Conservation (phyloP, 2,888 invertebrate species). For the Drosophila algonquin region DNA sequence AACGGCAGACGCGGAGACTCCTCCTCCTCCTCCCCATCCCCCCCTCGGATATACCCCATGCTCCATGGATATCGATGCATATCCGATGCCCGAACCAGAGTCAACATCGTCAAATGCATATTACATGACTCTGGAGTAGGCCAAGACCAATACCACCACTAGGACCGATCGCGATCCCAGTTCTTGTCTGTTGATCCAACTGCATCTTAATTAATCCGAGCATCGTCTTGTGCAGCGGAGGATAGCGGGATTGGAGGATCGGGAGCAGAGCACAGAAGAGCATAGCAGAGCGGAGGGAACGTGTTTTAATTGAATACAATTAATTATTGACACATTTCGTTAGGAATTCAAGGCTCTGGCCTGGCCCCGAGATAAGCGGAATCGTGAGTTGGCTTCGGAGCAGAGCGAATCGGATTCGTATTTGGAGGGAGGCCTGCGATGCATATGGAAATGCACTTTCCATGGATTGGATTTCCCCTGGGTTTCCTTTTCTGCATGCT, state of each 20-base stretch:
- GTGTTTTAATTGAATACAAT: slow-evolving; percentile 82
- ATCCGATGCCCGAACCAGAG: slow-evolving; percentile 30
- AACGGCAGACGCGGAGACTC: slow-evolving; percentile 21
- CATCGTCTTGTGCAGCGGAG: slow-evolving; percentile 15
- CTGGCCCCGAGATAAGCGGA: slow-evolving; percentile 48
- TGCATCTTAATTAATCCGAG: slow-evolving; percentile 80
- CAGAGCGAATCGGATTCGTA: slow-evolving; percentile 48
- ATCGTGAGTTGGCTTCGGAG: slow-evolving; percentile 58
- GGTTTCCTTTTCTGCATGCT: slow-evolving; percentile 20
- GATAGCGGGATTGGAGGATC: not conserved
- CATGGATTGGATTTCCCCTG: slow-evolving; percentile 42
- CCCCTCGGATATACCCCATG: not conserved
- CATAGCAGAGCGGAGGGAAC: slow-evolving; percentile 16
- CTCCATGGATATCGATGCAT: slow-evolving; percentile 38
- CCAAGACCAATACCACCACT: not conserved
- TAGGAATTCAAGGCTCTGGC: slow-evolving; percentile 60
- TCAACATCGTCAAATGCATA: slow-evolving; percentile 39
- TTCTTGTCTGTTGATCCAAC: slow-evolving; percentile 36
- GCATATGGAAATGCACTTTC: slow-evolving; percentile 73
- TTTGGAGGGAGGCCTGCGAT: slow-evolving; percentile 31
- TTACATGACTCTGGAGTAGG: slow-evolving; percentile 41
- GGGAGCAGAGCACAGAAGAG: not conserved
- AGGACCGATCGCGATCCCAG: slow-evolving; percentile 18
- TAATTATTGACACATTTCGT: slow-evolving; percentile 83
- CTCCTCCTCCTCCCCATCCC: not conserved